A percentile compares a stretch with the other conserved stretches of the same genome.
phyloP scores from a whole-genome alignment of 37 sponge, comb jelly and placozoan species.

The Petrosia ficiformis region DNA sequence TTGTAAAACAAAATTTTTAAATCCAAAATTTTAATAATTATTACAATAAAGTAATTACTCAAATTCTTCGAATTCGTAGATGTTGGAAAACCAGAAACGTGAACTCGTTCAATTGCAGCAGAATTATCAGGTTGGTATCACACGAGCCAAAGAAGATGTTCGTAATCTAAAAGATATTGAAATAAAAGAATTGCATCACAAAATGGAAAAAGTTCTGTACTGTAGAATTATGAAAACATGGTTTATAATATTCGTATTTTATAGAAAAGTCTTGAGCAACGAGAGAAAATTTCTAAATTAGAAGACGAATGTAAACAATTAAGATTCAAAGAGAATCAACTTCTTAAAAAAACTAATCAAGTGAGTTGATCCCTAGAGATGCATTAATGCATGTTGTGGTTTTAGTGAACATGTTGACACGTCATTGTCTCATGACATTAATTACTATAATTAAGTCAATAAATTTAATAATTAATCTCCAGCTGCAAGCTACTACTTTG shows the following conservation, averaged over 20 bases:
- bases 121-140: background rate
- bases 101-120: background rate
- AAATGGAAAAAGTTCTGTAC: background rate
- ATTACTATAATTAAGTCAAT: no score
- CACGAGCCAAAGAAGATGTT: background rate
- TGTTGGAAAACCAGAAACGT: background rate
- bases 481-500: no score
- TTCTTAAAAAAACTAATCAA: background rate
- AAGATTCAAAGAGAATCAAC: background rate
- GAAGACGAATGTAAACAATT: conserved; percentile 5
- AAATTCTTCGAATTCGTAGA: no score
- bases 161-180: background rate
- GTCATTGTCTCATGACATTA: background rate
- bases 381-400: conserved; percentile 7
- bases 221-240: background rate
- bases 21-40: no score
- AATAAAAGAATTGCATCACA: background rate
- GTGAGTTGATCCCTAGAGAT: background rate
- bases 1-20: no score
- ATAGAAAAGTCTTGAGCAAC: background rate
- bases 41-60: no score
- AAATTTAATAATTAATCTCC: no score
- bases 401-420: background rate
- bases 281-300: background rate
- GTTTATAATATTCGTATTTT: background rate